A percentile compares a stretch with the other conserved stretches of the same genome.
Evolutionary conservation across 2,888 invertebrate species (phyloP).

Genomic region (Calameuta filiformis): DNA sequence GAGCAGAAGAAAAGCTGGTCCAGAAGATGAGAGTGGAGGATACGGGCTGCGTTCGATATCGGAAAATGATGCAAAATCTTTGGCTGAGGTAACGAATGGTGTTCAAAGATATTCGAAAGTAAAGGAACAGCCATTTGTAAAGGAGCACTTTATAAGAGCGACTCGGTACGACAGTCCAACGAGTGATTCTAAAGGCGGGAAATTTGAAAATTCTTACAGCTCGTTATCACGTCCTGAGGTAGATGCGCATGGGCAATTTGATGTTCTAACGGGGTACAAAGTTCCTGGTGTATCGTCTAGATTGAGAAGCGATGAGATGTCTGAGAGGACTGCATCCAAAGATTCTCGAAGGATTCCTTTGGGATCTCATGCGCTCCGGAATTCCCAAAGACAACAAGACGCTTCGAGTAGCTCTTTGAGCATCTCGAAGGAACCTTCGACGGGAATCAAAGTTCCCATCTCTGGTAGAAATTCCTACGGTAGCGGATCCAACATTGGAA

Average conservation of each 20-base stretch:
- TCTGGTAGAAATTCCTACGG: neutral
- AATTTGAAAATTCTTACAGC: neutral
- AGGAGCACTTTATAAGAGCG: neutral
- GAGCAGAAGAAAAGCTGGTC: conserved; percentile 7
- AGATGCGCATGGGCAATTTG: neutral
- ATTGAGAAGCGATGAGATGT: neutral
- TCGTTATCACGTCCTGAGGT: neutral
- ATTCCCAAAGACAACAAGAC: neutral
- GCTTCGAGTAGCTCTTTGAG: neutral
- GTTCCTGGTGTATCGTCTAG: neutral
- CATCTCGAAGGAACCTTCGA: neutral
- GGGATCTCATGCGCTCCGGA: neutral
- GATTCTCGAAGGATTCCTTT: neutral
- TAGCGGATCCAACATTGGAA: neutral
- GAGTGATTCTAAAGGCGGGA: neutral
- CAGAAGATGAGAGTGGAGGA: conserved; percentile 3
- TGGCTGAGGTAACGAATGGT: neutral
- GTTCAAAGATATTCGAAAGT: neutral
- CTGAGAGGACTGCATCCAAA: neutral
- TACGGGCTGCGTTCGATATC: neutral
- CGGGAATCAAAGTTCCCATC: neutral
- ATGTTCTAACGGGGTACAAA: neutral
- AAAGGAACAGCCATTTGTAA: neutral
- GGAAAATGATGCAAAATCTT: conserved; percentile 11
- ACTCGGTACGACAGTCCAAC: neutral